Evolutionary conservation across 1,140 invertebrate genomes (phyloP).

Genomic region (Schmidtea mediterranea): DNA sequence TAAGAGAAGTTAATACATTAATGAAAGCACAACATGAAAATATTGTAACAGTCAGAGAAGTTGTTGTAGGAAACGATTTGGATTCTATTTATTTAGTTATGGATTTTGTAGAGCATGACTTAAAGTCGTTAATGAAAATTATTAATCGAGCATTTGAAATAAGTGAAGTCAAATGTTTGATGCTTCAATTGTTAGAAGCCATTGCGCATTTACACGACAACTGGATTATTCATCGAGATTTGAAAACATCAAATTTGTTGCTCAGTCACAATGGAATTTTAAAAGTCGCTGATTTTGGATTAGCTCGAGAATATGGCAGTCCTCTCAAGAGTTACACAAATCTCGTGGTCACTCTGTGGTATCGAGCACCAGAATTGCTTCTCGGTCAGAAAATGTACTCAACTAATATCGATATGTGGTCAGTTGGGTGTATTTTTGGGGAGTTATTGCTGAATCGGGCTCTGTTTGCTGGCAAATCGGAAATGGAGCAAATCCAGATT

Average conservation of each 20-base stretch:
- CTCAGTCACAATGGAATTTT: slow-evolving; percentile 66
- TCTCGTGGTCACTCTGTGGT: slow-evolving; percentile 90
- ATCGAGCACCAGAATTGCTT: slow-evolving; percentile 66
- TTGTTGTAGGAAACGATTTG: slow-evolving; percentile 95
- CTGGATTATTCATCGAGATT: slow-evolving; percentile 89
- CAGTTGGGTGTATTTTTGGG: no score
- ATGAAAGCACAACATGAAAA: slow-evolving; percentile 87
- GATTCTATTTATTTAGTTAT: slow-evolving; percentile 99
- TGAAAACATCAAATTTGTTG: slow-evolving; percentile 93
- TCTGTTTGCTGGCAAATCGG: no score
- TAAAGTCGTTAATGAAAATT: slow-evolving; percentile 77
- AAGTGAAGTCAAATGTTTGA: slow-evolving; percentile 82
- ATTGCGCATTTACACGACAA: slow-evolving; percentile 78
- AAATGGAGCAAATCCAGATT: no score
- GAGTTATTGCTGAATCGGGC: no score
- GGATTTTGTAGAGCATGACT: slow-evolving; percentile 96
- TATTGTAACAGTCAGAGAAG: slow-evolving; percentile 86
- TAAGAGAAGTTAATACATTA: slow-evolving; percentile 87
- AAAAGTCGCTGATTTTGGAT: slow-evolving; percentile 74
- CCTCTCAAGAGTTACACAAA: slow-evolving; percentile 83
- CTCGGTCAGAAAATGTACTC: no score
- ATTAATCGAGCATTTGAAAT: slow-evolving; percentile 4
- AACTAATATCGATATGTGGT: no score
- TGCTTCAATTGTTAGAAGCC: slow-evolving; percentile 71
- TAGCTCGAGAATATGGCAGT: slow-evolving; percentile 86